Conservation (phyloP, 1,140 invertebrate species). For the Orius laevigatus region DNA sequence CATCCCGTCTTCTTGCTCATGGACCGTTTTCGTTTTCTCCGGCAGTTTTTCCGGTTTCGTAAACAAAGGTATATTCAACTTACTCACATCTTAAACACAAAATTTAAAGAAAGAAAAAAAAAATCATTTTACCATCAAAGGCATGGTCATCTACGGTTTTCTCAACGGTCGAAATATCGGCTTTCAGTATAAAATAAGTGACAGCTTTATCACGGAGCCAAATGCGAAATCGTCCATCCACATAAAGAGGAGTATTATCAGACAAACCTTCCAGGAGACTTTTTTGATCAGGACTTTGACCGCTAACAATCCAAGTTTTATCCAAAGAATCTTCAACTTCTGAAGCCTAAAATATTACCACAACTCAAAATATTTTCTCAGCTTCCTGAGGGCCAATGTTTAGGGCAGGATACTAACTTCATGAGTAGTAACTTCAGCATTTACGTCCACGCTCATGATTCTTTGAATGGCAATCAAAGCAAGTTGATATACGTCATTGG, state of each 20-base stretch:
- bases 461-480: conserved; percentile 70
- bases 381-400: too few relatives aligned
- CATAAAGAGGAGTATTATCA: conserved; percentile 50
- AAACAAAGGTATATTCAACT: conserved; percentile 18
- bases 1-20: conserved; percentile 87
- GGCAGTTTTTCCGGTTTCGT: neutral
- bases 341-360: conserved; percentile 35
- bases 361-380: too few relatives aligned
- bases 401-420: too few relatives aligned
- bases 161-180: conserved; percentile 51
- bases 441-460: conserved; percentile 72
- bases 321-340: conserved; percentile 62
- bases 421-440: conserved; percentile 50
- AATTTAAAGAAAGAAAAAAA: neutral
- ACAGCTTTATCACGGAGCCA: conserved; percentile 60
- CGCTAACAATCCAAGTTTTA: conserved; percentile 87
- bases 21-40: conserved; percentile 36
- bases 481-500: conserved; percentile 58
- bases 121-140: conserved; percentile 3
- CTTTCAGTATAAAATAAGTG: conserved; percentile 72
- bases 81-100: conserved; percentile 25
- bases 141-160: conserved; percentile 14
- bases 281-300: conserved; percentile 62
- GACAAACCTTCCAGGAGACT: conserved; percentile 54
- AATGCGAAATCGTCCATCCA: conserved; percentile 74